Conservation (phyloP, 1,140 invertebrate species). For the Mamestra configurata region DNA sequence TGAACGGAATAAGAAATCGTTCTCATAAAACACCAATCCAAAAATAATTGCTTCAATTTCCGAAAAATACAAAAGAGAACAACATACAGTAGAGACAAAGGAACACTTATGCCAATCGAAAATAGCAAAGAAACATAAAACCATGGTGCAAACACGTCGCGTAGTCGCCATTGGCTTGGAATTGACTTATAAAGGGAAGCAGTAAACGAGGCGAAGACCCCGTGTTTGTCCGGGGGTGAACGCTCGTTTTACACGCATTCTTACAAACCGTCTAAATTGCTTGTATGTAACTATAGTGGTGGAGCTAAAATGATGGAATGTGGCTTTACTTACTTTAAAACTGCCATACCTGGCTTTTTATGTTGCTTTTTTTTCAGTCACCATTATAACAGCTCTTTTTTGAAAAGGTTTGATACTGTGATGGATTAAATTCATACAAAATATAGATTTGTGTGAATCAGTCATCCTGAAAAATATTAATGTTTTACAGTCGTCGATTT, state of each 20-base stretch:
- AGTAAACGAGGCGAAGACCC: constrained; percentile 52
- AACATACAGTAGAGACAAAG: constrained; percentile 18
- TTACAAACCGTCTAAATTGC: constrained; percentile 48
- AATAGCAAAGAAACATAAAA: constrained; percentile 50
- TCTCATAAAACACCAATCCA: no score
- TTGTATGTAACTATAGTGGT: constrained; percentile 24
- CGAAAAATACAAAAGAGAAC: background rate
- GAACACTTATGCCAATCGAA: constrained; percentile 28
- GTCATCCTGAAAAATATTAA: no score
- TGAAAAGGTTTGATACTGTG: no score
- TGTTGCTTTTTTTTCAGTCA: no score
- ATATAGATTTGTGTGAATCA: no score
- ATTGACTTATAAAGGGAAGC: constrained; percentile 58
- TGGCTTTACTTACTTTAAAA: background rate
- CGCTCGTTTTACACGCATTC: constrained; percentile 53
- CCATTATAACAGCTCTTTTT: no score
- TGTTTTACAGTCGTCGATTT: no score
- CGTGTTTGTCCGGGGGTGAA: constrained; percentile 54
- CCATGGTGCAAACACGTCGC: constrained; percentile 54
- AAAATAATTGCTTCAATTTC: background rate
- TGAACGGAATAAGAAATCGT: no score
- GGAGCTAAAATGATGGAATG: background rate
- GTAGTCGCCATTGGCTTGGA: constrained; percentile 51
- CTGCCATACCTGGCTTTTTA: background rate
- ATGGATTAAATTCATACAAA: no score